These are phyloP conservation scores for Pipistrellus nathusii DNA, from an alignment of 2,797 vertebrate species.

Conservation along the genomic window DNA sequence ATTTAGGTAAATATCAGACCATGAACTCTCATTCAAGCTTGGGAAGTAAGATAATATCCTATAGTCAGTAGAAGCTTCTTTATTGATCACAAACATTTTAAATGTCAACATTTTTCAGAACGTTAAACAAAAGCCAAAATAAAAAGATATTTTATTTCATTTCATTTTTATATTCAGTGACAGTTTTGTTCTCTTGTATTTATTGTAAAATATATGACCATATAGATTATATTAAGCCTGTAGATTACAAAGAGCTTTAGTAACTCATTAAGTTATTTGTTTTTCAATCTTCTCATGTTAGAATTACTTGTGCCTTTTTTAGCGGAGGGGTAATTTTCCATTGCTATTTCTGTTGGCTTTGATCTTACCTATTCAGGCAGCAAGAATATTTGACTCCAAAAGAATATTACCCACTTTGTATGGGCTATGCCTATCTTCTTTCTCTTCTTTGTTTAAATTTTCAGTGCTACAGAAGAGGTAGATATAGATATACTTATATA, in stretches of 20 bases:
- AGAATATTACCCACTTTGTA: neutral
- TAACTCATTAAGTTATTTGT: neutral
- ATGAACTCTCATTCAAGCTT: neutral
- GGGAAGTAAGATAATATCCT: neutral
- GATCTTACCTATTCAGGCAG: neutral
- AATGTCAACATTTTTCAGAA: constrained; percentile 25
- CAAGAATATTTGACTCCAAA: neutral
- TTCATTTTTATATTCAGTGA: neutral
- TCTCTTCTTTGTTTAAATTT: neutral
- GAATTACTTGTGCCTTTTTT: neutral
- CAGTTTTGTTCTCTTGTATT: neutral
- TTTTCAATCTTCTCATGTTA: neutral
- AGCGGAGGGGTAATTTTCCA: neutral
- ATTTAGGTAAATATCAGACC: constrained; percentile 69
- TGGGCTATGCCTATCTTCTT: neutral
- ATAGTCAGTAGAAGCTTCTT: neutral
- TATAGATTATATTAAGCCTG: neutral
- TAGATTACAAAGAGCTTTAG: neutral
- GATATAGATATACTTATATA: neutral
- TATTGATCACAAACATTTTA: constrained; percentile 36
- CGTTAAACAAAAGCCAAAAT: constrained; percentile 13
- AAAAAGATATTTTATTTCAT: neutral
- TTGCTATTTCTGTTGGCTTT: neutral
- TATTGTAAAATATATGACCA: neutral
- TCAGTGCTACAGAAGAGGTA: neutral